phyloP scores from a whole-genome alignment of 2,888 invertebrate species.

The Lepidochrysops patricia region DNA sequence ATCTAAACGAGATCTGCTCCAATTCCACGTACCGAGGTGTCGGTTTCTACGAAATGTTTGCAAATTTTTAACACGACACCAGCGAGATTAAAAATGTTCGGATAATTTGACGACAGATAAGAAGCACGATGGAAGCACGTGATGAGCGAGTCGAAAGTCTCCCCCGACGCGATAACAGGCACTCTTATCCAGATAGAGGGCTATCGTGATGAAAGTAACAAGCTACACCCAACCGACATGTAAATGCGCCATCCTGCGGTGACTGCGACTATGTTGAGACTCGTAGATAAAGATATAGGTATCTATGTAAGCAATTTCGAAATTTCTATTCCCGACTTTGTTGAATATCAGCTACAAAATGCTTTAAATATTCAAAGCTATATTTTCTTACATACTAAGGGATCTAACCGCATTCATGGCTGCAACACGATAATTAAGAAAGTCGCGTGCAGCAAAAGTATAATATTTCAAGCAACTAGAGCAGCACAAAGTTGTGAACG shows the following conservation, averaged over 20 bases:
- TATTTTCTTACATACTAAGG: neutral
- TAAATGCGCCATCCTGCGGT: neutral
- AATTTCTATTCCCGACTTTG: neutral
- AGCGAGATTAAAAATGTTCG: neutral
- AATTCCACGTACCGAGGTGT: conserved; percentile 6
- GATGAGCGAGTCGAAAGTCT: neutral
- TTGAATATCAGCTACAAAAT: neutral
- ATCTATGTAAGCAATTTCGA: neutral
- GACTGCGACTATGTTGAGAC: neutral
- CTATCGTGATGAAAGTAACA: conserved; percentile 2
- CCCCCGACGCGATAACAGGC: neutral
- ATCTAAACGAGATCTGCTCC: conserved; percentile 8
- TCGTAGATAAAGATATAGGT: no score
- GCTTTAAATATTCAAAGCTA: neutral
- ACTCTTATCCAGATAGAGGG: neutral
- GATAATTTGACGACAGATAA: neutral
- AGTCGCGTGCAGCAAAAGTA: neutral
- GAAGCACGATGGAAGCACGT: neutral
- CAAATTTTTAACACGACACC: neutral
- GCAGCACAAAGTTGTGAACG: neutral
- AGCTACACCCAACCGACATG: neutral
- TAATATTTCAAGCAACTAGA: neutral
- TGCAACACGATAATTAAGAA: neutral
- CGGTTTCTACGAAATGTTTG: neutral
- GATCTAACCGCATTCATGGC: neutral